These are phyloP conservation scores for Exocentrus adspersus DNA, from an alignment of 2,888 invertebrate species.

Conservation along the genomic window DNA sequence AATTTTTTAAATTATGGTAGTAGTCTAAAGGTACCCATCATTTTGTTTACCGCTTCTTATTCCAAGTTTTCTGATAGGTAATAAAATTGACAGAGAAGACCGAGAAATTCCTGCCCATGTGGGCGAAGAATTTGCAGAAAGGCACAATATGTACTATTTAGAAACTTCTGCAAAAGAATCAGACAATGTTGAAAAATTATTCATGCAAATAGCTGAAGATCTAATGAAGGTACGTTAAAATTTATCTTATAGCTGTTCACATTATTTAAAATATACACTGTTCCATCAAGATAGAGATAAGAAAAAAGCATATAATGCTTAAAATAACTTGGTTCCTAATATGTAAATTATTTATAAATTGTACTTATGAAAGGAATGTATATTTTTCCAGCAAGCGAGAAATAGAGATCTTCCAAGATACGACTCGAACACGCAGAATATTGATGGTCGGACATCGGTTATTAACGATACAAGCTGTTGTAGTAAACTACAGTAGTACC, in stretches of 20 bases:
- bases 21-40: no score
- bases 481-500: conserved; percentile 58
- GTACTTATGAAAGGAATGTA: background rate
- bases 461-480: conserved; percentile 76
- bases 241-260: no score
- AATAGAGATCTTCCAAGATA: conserved; percentile 84
- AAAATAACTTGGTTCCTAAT: no score
- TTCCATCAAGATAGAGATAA: no score
- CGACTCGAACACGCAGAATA: conserved; percentile 75
- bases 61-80: no score
- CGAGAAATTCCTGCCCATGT: conserved; percentile 95
- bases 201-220: conserved; percentile 96
- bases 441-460: conserved; percentile 77
- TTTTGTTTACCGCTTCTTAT: no score
- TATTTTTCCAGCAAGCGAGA: conserved; percentile 75
- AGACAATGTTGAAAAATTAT: conserved; percentile 95
- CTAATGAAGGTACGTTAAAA: conserved; percentile 81
- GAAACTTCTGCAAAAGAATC: conserved; percentile 99
- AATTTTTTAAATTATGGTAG: no score
- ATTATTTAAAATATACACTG: no score
- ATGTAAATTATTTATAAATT: no score
- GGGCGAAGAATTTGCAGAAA: conserved; percentile 94
- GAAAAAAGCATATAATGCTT: no score
- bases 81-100: conserved; percentile 97
- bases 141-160: conserved; percentile 96